These are phyloP conservation scores for Lycopodina hypogea DNA, from an alignment of 37 sponge, comb jelly and placozoan species.

Conservation along the genomic window DNA sequence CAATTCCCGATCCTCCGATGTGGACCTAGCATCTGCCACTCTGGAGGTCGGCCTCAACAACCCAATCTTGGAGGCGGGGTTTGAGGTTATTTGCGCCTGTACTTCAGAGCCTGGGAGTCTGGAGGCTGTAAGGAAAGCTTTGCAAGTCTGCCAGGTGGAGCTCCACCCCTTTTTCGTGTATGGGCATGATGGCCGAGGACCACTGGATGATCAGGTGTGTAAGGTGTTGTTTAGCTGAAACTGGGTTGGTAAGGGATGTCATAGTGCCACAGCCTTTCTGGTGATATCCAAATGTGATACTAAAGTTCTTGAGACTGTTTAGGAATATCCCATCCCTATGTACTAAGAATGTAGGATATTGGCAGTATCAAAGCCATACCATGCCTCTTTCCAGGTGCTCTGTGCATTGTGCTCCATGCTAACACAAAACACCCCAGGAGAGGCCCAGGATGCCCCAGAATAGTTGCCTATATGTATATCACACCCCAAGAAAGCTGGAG, in stretches of 20 bases:
- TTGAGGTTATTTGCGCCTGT: conserved; percentile 76
- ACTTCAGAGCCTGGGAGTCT: conserved; percentile 18
- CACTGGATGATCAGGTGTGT: conserved; percentile 65
- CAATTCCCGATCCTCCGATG: neutral
- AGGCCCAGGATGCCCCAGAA: too few relatives aligned
- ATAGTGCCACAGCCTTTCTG: too few relatives aligned
- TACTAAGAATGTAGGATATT: too few relatives aligned
- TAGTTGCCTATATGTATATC: too few relatives aligned
- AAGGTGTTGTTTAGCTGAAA: neutral
- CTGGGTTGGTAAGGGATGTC: neutral
- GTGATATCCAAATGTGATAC: neutral
- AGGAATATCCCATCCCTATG: too few relatives aligned
- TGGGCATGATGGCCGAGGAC: conserved; percentile 57
- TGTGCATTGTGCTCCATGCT: too few relatives aligned
- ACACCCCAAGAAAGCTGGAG: too few relatives aligned
- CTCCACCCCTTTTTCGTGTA: conserved; percentile 82
- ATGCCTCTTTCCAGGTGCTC: too few relatives aligned
- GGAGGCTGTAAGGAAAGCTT: conserved; percentile 36
- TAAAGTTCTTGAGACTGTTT: neutral
- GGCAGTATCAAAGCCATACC: too few relatives aligned
- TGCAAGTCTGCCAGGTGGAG: conserved; percentile 77
- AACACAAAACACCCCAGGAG: too few relatives aligned
- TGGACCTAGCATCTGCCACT: conserved; percentile 30
- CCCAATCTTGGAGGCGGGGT: conserved; percentile 71
- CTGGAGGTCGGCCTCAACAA: conserved; percentile 78